These are phyloP conservation scores for Raja brachyura DNA, from an alignment of 2,113 vertebrate genomes.

Conservation along the genomic window DNA sequence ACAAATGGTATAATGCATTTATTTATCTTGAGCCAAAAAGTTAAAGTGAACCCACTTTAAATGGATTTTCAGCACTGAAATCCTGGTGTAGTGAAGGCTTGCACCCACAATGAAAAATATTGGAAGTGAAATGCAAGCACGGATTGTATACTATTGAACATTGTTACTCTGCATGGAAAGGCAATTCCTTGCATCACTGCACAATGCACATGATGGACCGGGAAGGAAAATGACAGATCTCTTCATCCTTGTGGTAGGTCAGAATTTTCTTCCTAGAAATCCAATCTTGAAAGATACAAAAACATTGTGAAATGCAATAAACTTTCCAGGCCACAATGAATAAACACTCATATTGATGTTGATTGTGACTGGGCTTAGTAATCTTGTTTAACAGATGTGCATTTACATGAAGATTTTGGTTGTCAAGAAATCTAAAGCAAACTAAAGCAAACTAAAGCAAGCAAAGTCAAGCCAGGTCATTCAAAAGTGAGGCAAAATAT, in stretches of 20 bases:
- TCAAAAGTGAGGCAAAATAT: background rate
- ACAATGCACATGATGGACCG: background rate
- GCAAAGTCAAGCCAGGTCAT: background rate
- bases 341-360: background rate
- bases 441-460: no score
- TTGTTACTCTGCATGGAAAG: no score
- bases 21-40: background rate
- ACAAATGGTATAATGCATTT: background rate
- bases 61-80: no score
- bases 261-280: no score
- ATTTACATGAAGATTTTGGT: background rate
- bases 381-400: background rate
- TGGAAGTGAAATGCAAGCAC: no score
- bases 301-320: no score
- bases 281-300: no score
- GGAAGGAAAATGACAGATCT: background rate
- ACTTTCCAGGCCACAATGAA: background rate
- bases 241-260: no score
- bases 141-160: no score
- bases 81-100: no score
- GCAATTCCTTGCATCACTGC: background rate
- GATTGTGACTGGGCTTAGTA: background rate
- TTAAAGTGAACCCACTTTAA: no score
- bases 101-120: no score
- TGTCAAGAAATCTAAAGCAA: background rate